These are phyloP conservation scores for Grammomys dolichurus DNA, from an alignment of 2,113 vertebrate species.

Conservation along the genomic window DNA sequence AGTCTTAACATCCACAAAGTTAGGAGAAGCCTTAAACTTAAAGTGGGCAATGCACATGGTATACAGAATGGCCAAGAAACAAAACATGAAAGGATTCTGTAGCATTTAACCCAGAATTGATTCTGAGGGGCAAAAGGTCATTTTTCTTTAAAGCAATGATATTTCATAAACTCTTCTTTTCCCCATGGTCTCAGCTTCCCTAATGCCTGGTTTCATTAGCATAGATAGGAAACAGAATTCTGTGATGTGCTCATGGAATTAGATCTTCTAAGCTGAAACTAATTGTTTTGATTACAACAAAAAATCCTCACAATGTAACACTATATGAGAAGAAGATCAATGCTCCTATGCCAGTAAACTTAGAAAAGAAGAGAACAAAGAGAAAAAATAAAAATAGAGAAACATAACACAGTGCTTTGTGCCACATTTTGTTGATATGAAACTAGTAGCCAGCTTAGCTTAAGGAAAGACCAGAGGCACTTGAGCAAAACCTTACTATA, in stretches of 20 bases:
- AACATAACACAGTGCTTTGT: constrained; percentile 21
- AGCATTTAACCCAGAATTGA: constrained; percentile 79
- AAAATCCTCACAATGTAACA: neutral
- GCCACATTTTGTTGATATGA: constrained; percentile 40
- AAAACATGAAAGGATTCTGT: constrained; percentile 11
- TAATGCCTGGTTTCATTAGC: constrained; percentile 79
- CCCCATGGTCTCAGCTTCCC: constrained; percentile 75
- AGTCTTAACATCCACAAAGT: neutral
- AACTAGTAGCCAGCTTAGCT: constrained; percentile 30
- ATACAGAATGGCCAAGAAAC: neutral
- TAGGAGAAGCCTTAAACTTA: neutral
- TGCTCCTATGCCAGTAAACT: constrained; percentile 41
- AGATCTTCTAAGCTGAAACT: constrained; percentile 71
- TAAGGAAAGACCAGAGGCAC: neutral
- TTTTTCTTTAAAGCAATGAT: constrained; percentile 80
- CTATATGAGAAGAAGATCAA: constrained; percentile 66
- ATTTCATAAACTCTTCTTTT: constrained; percentile 79
- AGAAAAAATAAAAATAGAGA: constrained; percentile 51
- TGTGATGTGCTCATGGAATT: constrained; percentile 68
- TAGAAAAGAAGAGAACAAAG: constrained; percentile 53
- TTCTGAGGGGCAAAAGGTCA: constrained; percentile 65
- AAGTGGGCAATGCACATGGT: neutral
- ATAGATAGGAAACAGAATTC: constrained; percentile 66
- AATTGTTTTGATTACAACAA: constrained; percentile 78
- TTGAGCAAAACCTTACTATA: constrained; percentile 3